Percentiles rank a stretch among this genome's conserved stretches.
These are phyloP conservation scores for Caradrina kadenii DNA, from an alignment of 2,888 invertebrate genomes.

Conservation along the genomic window DNA sequence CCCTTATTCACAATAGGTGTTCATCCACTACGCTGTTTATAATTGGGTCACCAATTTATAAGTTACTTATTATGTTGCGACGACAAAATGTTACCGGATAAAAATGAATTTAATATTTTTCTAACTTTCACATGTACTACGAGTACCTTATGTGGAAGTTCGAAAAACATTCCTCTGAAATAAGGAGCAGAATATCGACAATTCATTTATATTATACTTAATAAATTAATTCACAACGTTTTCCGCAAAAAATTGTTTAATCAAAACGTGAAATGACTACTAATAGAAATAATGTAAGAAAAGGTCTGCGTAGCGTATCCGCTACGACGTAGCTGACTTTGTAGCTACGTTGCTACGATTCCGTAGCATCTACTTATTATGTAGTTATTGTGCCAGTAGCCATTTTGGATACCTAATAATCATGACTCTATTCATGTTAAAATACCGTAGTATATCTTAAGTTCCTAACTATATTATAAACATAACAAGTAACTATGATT, in stretches of 20 bases:
- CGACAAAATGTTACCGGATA: constrained; percentile 4
- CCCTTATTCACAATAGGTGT: background rate
- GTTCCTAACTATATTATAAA: background rate
- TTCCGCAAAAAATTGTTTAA: background rate
- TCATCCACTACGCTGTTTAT: constrained; percentile 24
- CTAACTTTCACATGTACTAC: too few species aligned
- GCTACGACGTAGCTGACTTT: constrained; percentile 32
- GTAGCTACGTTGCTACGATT: constrained; percentile 33
- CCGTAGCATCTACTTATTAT: constrained; percentile 12
- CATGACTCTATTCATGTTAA: background rate
- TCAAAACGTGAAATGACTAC: background rate
- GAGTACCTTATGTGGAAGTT: background rate
- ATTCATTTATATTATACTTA: background rate
- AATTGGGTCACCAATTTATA: constrained; percentile 29
- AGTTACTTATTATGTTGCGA: background rate
- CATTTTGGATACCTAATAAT: constrained; percentile 5
- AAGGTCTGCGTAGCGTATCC: constrained; percentile 18
- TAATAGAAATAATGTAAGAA: background rate
- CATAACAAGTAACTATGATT: background rate
- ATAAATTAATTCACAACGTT: background rate
- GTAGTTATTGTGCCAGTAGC: background rate
- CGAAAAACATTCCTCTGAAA: background rate
- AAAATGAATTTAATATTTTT: constrained; percentile 22
- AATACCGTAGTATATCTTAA: background rate
- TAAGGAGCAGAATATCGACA: background rate